These are phyloP conservation scores for Tetrao urogallus DNA, from an alignment of 2,113 vertebrate species.

Conservation along the genomic window DNA sequence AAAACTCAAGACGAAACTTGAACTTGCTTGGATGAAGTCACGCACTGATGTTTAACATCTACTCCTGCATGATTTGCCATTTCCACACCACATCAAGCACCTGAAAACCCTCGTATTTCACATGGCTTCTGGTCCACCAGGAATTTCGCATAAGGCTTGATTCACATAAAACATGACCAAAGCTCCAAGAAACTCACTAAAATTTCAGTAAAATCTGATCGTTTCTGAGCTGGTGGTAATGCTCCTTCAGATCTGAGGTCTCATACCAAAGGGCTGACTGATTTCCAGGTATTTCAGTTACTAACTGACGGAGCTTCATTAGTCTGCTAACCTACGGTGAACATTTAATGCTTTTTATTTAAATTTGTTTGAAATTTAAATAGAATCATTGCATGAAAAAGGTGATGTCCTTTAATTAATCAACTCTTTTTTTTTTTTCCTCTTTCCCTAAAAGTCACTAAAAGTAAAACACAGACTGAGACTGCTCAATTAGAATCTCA, in stretches of 20 bases:
- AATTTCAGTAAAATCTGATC: neutral
- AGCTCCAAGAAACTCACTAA: neutral
- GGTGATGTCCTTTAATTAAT: neutral
- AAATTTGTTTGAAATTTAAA: neutral
- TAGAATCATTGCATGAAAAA: neutral
- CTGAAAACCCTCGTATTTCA: neutral
- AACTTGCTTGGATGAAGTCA: neutral
- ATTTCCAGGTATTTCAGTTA: neutral
- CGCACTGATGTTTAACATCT: neutral
- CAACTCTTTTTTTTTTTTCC: neutral
- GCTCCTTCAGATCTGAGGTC: neutral
- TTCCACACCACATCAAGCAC: neutral
- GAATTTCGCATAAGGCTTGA: fast-evolving
- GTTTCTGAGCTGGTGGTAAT: neutral
- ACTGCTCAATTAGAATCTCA: neutral
- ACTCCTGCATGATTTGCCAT: neutral
- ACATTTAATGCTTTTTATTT: neutral
- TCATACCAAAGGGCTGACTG: neutral
- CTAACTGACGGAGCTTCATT: neutral
- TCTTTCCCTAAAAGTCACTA: neutral
- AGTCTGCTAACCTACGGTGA: neutral
- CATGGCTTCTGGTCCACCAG: neutral
- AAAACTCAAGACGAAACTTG: neutral
- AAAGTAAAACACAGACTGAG: neutral
- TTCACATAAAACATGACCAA: neutral